Percentiles rank a stretch among this genome's conserved stretches.
Evolutionary conservation across 2,888 invertebrate genomes (phyloP).

Genomic region (Eupsilia transversa): DNA sequence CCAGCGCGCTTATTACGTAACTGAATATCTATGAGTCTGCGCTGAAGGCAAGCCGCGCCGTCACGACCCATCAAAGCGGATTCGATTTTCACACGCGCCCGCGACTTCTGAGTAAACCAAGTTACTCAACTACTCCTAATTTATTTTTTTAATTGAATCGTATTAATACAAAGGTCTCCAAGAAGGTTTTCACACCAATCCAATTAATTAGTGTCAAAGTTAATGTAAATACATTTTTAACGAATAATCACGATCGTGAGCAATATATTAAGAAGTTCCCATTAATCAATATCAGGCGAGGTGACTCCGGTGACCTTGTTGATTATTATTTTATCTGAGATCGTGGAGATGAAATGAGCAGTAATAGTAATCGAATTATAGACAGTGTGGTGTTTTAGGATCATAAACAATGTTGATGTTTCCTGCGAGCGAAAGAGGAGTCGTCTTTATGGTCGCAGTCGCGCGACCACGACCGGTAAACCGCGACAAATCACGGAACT

Average conservation of each 20-base stretch:
- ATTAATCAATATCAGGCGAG: slow-evolving; percentile 84
- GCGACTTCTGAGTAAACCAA: slow-evolving; percentile 66
- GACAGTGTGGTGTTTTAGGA: slow-evolving; percentile 57
- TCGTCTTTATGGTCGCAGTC: slow-evolving; percentile 29
- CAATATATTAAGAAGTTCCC: slow-evolving; percentile 75
- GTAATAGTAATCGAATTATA: slow-evolving; percentile 70
- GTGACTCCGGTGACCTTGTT: slow-evolving; percentile 77
- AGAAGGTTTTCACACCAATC: slow-evolving; percentile 54
- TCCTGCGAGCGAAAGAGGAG: slow-evolving; percentile 54
- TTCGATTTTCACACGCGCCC: slow-evolving; percentile 69
- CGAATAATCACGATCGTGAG: slow-evolving; percentile 75
- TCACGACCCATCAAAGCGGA: slow-evolving; percentile 68
- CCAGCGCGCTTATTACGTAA: slow-evolving; percentile 63
- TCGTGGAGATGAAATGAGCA: slow-evolving; percentile 73
- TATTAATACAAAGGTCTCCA: slow-evolving; percentile 57
- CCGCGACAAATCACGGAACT: slow-evolving; percentile 37
- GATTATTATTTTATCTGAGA: slow-evolving; percentile 70
- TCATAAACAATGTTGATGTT: slow-evolving; percentile 65
- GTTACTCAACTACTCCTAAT: slow-evolving; percentile 60
- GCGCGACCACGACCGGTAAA: slow-evolving; percentile 28
- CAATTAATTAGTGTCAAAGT: slow-evolving; percentile 78
- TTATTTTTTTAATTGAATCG: slow-evolving; percentile 58
- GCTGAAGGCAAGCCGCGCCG: slow-evolving; percentile 57
- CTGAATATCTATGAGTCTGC: slow-evolving; percentile 62
- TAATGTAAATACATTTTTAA: slow-evolving; percentile 70